Evolutionary conservation across 2,113 vertebrate genomes (phyloP), one percentile per base, ranked within the genome.

Genomic region (Procavia capensis): DNA sequence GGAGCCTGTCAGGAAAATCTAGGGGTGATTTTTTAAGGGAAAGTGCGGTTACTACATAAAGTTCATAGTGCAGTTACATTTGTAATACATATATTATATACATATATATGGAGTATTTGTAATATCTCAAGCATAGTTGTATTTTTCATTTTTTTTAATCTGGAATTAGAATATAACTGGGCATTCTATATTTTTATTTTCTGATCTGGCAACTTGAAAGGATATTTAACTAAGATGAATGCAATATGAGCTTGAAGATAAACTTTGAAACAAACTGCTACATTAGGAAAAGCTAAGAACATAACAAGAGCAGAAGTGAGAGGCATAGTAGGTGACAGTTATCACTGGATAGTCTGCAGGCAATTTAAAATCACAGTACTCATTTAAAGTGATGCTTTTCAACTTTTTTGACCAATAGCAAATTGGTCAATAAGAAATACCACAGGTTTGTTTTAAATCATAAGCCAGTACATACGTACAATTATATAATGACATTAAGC

Each of bases 251-350:
- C n/a, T 84, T 57, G 10, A 82, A 95, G 57, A n/a, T 64, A 63
- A 94, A 63, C 82, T 89, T 79, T 63, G 45, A 57, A 91, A 94
- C 74, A 89, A 61, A 85, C 29, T 59, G 34, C 39, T 68, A 74
- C 25, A 2, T 74, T 24, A 79, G 75, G 24, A 84, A 84, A 43
- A 70, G 34, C 31, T 50, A 85, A 83, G 63, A 79, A 13, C 57
- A 85, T 29, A 54, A 31, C 29, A 91, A 89, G 36, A 64, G 27
- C 39, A 80, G 41, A 75, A 72, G 13, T 27, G 39, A 85, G 27
- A 74, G 2, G 17, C 57, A 61, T 4, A 2, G 31, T 19, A 20
- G n/a, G n/a, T 11, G 7, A 25, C 70, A 47, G 6, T 24, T 8
- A 45, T 75, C 47, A 13, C 2, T 45, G 50, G 36, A 3, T 22